Evolutionary conservation across 1,140 invertebrate genomes (phyloP), one percentile per base, ranked within the genome.

Genomic region (Elymnias hypermnestra): DNA sequence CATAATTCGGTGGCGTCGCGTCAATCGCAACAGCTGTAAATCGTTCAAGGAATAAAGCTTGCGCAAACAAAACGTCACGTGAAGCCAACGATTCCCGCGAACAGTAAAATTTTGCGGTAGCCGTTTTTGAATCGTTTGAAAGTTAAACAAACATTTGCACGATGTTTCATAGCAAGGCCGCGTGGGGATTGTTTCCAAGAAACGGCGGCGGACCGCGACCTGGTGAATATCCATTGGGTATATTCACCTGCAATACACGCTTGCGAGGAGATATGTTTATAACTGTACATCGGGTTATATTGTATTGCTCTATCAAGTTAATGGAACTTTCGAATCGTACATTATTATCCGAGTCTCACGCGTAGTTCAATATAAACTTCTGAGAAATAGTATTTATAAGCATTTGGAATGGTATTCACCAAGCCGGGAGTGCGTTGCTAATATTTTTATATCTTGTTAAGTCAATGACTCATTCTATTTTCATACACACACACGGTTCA

Each of bases 101-200:
- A 72, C 58, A 69, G 63, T 74, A 64, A 78, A 81, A 72, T 64
- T 75, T 71, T 64, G 76, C 74, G 64, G 66, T 54, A 71, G 73
- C 73, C 66, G 57, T 72, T 74, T 77, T 76, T 72, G 71, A 70
- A 77, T 72, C 71, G 67, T 70, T 71, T 46, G 61, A 69, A 78
- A 73, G 64, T 63, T 74, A 82, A 79, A 79, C 67, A 82, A 82
- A 82, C 72, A 75, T 70, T 63, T 47, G 62, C 59, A 46, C 56
- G 61, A 73, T 72, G 74, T 74, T 76, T 74, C 65, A 76, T 68
- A 50, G 61, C 75, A 79, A 75, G 72, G 71, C 68, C 69, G 62
- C 53, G 52, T 35, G 58, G 47, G 61, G 64, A 74, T 72, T 46
- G 63, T 52, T 82, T 78, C 76, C 41, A 3, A 55, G 76, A 81